phyloP scores from a whole-genome alignment of 1,140 invertebrate species.

The Thaumetopoea pityocampa region DNA sequence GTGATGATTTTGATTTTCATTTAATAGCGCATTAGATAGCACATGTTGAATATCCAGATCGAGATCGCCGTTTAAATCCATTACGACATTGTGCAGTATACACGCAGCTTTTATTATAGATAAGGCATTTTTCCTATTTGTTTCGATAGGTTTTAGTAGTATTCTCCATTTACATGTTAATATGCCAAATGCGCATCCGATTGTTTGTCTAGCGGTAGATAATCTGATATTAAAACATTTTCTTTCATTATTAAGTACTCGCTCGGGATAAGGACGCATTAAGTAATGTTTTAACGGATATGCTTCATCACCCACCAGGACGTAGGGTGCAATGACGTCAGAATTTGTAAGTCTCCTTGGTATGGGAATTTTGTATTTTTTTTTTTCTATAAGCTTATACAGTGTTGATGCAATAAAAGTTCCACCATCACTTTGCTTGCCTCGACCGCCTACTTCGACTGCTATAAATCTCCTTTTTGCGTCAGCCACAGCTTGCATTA shows the following conservation, averaged over 20 bases:
- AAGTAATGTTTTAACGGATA: constrained; percentile 1
- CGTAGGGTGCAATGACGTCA: constrained; percentile 2
- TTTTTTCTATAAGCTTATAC: constrained; percentile 1
- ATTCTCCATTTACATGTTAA: constrained; percentile 6
- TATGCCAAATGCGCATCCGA: constrained; percentile 7
- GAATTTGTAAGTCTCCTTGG: constrained; percentile 1
- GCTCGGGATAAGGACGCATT: constrained; percentile 3
- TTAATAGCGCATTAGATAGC: constrained; percentile 4
- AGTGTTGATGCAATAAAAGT: constrained; percentile 1
- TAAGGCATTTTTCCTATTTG: constrained; percentile 5
- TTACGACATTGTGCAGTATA: constrained; percentile 6
- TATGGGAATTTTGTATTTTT: not conserved
- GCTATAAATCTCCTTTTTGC: constrained; percentile 42
- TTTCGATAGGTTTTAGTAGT: constrained; percentile 5
- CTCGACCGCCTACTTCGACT: constrained; percentile 41
- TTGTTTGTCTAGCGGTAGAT: constrained; percentile 2
- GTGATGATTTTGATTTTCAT: constrained; percentile 3
- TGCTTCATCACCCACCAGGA: not conserved
- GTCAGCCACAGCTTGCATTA: constrained; percentile 53
- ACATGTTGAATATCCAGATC: constrained; percentile 9
- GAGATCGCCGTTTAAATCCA: constrained; percentile 7
- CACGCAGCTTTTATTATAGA: constrained; percentile 7
- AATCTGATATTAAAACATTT: constrained; percentile 1
- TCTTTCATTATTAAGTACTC: constrained; percentile 2
- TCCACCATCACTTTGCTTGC: constrained; percentile 36